Percentiles rank a stretch among this genome's conserved stretches.
Conservation (phyloP, 2,113 vertebrate species). For the Dicaeum eximium region DNA sequence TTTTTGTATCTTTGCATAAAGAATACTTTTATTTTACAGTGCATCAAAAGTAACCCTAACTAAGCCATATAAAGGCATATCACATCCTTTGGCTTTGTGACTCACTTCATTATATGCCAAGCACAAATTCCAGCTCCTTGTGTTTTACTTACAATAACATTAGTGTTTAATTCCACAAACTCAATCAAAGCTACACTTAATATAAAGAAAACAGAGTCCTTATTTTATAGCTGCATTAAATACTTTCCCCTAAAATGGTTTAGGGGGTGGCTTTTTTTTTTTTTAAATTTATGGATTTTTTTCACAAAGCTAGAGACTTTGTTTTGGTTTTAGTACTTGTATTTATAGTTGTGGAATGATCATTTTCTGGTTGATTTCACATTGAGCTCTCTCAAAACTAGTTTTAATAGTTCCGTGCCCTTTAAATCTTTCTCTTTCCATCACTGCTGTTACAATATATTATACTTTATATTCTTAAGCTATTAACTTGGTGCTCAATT, state of each 20-base stretch:
- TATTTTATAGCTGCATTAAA: conserved; percentile 74
- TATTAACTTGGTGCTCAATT: conserved; percentile 64
- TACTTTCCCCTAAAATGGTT: conserved; percentile 71
- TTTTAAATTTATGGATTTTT: conserved; percentile 65
- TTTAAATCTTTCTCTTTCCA: conserved; percentile 70
- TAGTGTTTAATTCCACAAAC: conserved; percentile 69
- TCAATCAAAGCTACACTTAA: conserved; percentile 73
- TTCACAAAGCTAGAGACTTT: conserved; percentile 52
- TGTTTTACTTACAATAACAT: conserved; percentile 69
- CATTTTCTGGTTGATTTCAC: conserved; percentile 80
- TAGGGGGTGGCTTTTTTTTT: conserved; percentile 2
- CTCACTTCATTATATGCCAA: conserved; percentile 58
- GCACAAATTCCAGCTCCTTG: conserved; percentile 55
- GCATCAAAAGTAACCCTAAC: conserved; percentile 43
- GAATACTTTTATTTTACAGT: conserved; percentile 37
- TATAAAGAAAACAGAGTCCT: conserved; percentile 70
- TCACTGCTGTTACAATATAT: conserved; percentile 57
- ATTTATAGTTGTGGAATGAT: conserved; percentile 69
- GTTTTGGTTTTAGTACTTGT: conserved; percentile 71
- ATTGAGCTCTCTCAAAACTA: conserved; percentile 68
- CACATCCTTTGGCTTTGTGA: conserved; percentile 38
- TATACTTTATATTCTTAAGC: conserved; percentile 68
- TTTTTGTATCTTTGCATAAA: conserved; percentile 20
- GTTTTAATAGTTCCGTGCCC: conserved; percentile 66
- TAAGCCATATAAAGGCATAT: conserved; percentile 56